Evolutionary conservation across 1,140 invertebrate species (phyloP).

Genomic region (Metaphire vulgaris): DNA sequence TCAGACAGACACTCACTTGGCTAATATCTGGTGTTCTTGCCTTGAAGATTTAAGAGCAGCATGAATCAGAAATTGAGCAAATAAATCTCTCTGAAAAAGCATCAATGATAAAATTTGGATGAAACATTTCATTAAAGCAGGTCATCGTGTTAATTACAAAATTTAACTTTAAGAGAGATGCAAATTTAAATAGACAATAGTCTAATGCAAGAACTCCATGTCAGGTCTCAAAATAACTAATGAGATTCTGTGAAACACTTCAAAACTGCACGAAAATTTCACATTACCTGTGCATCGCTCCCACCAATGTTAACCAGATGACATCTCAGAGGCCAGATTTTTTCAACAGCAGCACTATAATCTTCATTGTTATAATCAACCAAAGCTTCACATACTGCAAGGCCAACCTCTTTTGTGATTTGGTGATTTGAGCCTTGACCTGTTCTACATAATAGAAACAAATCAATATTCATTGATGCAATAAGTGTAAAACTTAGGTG

Average conservation of each 20-base stretch:
- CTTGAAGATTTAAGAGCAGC: not conserved
- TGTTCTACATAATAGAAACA: no score
- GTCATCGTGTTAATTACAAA: not conserved
- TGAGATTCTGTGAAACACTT: not conserved
- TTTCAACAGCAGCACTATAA: conserved; percentile 47
- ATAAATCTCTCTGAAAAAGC: not conserved
- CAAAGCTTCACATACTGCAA: conserved; percentile 47
- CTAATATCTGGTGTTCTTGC: not conserved
- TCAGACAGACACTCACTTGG: not conserved
- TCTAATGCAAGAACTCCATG: no score
- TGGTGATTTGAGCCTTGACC: conserved; percentile 33
- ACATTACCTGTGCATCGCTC: conserved; percentile 54
- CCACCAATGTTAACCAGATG: conserved; percentile 54
- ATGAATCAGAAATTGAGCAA: not conserved
- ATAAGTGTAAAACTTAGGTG: no score
- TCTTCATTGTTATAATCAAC: conserved; percentile 45
- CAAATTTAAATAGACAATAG: not conserved
- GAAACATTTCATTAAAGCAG: not conserved
- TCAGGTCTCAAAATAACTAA: not conserved
- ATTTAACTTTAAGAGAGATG: not conserved
- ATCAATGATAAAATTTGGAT: not conserved
- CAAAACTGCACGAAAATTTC: not conserved
- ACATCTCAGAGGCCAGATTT: conserved; percentile 52
- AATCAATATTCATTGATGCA: no score
- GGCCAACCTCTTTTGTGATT: conserved; percentile 38